These are phyloP conservation scores for Palaemon carinicauda DNA, from an alignment of 1,140 invertebrate genomes.

Conservation along the genomic window DNA sequence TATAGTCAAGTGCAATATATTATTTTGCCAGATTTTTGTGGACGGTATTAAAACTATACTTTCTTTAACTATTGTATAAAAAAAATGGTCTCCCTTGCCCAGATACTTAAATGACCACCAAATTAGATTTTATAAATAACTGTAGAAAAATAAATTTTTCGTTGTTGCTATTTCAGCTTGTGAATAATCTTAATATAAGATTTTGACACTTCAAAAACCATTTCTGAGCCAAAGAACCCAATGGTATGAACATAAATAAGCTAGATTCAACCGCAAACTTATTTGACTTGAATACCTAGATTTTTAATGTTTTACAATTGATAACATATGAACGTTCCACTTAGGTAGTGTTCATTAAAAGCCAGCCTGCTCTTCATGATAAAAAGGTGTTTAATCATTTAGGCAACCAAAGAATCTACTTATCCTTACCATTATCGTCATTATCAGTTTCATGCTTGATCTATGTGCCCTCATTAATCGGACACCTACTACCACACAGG, in stretches of 20 bases:
- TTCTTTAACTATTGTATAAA: too few species aligned
- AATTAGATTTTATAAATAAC: too few species aligned
- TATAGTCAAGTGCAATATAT: too few species aligned
- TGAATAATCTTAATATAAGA: too few species aligned
- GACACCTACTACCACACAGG: conserved; percentile 29
- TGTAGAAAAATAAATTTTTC: too few species aligned
- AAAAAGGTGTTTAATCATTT: neutral
- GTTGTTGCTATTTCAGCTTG: too few species aligned
- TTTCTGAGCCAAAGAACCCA: neutral
- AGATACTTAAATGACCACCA: too few species aligned
- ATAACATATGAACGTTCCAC: neutral
- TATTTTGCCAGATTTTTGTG: too few species aligned
- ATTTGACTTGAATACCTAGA: neutral
- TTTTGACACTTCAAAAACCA: too few species aligned
- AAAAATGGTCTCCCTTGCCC: too few species aligned
- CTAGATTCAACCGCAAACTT: conserved; percentile 12
- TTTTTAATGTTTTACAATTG: neutral
- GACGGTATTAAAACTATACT: too few species aligned
- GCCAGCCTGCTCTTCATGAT: neutral
- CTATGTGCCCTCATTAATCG: neutral
- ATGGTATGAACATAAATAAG: conserved; percentile 22
- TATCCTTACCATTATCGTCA: conserved; percentile 32
- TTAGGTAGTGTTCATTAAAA: neutral
- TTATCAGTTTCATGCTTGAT: conserved; percentile 43
- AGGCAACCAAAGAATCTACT: neutral